Base-by-base conservation (phyloP, 2,797 vertebrate genomes). In the Lutjanus campechanus region DNA sequence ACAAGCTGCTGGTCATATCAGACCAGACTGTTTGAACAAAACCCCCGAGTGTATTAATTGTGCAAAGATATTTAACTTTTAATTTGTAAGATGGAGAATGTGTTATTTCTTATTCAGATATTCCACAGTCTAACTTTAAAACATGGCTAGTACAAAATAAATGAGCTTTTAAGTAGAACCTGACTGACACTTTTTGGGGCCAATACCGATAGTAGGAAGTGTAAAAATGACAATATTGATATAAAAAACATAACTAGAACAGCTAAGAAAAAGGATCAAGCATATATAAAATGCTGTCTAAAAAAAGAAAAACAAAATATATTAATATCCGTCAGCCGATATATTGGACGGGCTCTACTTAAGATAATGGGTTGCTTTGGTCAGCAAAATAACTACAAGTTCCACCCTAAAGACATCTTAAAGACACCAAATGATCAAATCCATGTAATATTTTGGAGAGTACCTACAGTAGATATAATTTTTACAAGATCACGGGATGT, bases 401-500 rank as follows among this genome's bases (percentile, higher is more conserved):
- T 15, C 40, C 8, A 25, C 19, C 36, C 20, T 0, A 63, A 15
- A 6, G 20, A 65, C 5, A 43, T 68, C 16, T 43, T 49, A 67
- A 43, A 20, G 16, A 58, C 9, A 15, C n/a, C 29, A 49, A 47
- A 54, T 55, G 29, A 50, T 58, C 44, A 70, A 70, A 65, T 71
- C 10, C 22, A 46, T 65, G 17, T 13, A 50, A 58, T 49, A 63
- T 36, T 43, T 56, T 15, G 7, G 15, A 36, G 36, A 61, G 36
- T 72, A 3, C 15, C 41, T 53, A 59, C 15, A 25, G 29, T 36
- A 36, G 29, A 36, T 36, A 36, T 4, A 2, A 36, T 36, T 36
- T 36, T 36, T 36, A 36, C 29, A 5, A 4, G n/a, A 65, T 69
- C 47, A 46, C 70, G 5, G 60, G 59, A 79, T 75, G 69, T 81